Evolutionary conservation across 2,888 invertebrate species (phyloP).

Genomic region (Euclidia mi): DNA sequence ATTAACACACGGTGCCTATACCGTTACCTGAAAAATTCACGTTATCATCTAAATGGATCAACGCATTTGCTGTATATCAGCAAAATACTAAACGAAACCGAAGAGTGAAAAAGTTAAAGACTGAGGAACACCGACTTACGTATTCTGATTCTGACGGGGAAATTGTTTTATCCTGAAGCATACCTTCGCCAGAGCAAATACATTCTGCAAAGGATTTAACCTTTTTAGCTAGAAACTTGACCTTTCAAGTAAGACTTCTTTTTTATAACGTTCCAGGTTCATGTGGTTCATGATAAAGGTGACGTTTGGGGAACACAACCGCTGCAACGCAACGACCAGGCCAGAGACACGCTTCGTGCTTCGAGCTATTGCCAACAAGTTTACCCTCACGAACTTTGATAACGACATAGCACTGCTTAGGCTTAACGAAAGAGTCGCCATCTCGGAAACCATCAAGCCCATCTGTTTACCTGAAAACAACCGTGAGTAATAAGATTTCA

Average conservation of each 20-base stretch:
- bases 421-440: conserved; percentile 94
- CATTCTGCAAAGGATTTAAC: no score
- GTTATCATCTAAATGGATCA: no score
- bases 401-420: conserved; percentile 96
- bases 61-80: no score
- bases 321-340: conserved; percentile 92
- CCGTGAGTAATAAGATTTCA: conserved; percentile 83
- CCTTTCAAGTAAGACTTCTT: conserved; percentile 8
- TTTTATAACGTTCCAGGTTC: conserved; percentile 90
- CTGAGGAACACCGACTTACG: no score
- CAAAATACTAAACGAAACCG: no score
- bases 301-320: conserved; percentile 96
- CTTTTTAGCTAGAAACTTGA: no score
- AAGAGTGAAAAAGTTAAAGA: no score
- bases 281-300: conserved; percentile 98
- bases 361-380: conserved; percentile 94
- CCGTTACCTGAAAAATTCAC: no score
- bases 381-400: conserved; percentile 96
- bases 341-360: conserved; percentile 95
- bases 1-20: no score
- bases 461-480: conserved; percentile 93
- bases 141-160: no score
- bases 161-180: no score
- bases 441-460: conserved; percentile 94
- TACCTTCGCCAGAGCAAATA: no score